Evolutionary conservation across 2,888 invertebrate genomes (phyloP), one percentile per base, ranked within the genome.

Genomic region (Noctua comes): DNA sequence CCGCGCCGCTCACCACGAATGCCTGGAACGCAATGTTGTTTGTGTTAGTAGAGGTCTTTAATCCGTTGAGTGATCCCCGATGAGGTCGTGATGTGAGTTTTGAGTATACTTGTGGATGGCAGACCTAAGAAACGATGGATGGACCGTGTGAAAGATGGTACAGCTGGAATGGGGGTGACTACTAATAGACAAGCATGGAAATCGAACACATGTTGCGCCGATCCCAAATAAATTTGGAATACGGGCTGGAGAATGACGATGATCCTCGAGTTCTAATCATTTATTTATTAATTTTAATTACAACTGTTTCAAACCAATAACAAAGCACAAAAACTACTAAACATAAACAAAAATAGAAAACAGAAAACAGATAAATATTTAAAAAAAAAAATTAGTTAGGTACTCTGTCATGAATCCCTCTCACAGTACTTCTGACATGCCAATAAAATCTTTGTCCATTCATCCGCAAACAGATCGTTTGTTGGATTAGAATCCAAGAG

Each of bases 1-100:
- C 96, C 7, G 96, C 96, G 2, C 96, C 96, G 74, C 95, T 94
- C 71, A 97, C 96, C 84, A 97, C 96, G 90, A 96, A 96, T 51
- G 94, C 94, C 96, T 97, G 94, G 31, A 93, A 93, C 18, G 40
- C 31, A 48, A 76, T 59, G 73, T 57, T 40, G 24, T 16, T 7
- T 43, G 31, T n/a, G 1, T 75, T 80, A 81, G 18, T 43, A 66
- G n/a, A 8, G 16, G 16, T 31, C n/a, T 8, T 27, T 31, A 13
- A 62, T 57, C n/a, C n/a, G 57, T 57, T 57, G 57, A 18, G 18
- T 59, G 36, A 59, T 27, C 3, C 18, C 3, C 59, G 1, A 3
- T 18, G 8, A 62, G 18, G 0, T 59, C 27, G 27, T 59, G 27
- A 18, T 27, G 27, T 13, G 16, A 59, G 59, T 27, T 59, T 57